Evolutionary conservation across 2,797 vertebrate species (phyloP).

Genomic region (Phalloptychus januarius): DNA sequence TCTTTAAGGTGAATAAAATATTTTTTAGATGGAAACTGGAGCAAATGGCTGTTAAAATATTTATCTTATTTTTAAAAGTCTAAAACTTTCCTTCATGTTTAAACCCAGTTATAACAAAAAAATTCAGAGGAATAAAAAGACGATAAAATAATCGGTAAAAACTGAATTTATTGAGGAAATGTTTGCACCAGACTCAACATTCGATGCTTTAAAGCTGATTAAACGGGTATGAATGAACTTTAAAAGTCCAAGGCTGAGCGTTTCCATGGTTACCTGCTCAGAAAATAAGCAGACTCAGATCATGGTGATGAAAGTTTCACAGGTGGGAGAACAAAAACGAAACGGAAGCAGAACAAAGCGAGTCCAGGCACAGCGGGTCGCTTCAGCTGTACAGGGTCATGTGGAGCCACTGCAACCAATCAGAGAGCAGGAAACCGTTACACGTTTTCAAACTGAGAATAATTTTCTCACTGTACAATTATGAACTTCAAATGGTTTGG

Average conservation of each 20-base stretch:
- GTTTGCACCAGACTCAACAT: not conserved
- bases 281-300: not conserved
- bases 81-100: not conserved
- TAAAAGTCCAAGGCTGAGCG: not conserved
- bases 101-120: not conserved
- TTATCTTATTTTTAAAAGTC: not conserved
- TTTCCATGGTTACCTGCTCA: not conserved
- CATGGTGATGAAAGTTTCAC: no score
- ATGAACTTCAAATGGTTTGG: not conserved
- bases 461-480: no score
- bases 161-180: not conserved
- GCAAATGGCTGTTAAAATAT: not conserved
- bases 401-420: slow-evolving; percentile 78
- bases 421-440: slow-evolving; percentile 31
- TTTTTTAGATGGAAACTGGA: not conserved
- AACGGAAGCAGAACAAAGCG: not conserved
- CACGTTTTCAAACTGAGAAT: not conserved
- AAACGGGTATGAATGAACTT: no score
- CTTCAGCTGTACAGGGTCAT: slow-evolving; percentile 83
- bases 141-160: not conserved
- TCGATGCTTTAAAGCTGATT: not conserved
- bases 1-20: not conserved
- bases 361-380: not conserved
- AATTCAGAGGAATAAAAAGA: not conserved
- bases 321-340: not conserved